Base-by-base conservation (phyloP, 1,140 invertebrate genomes). In the Drosophila nikananu region DNA sequence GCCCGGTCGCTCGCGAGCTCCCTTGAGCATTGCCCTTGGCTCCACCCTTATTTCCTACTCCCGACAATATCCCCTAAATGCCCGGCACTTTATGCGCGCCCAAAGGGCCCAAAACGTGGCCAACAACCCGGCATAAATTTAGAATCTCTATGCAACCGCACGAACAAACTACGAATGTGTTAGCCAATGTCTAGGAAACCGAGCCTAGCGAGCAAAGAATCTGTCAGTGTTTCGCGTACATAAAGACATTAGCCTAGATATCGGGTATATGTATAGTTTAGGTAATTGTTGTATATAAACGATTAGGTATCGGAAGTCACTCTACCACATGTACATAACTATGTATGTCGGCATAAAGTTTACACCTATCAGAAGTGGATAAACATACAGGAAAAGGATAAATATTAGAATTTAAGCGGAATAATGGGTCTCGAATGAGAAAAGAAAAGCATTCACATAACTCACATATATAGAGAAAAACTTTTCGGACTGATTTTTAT, bases 11-110 rank as follows among this genome's bases (percentile, higher is more conserved):
- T 82, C 86, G 15, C 87, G 91, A 49, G 91, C 92, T 19, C 92
- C 92, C 13, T 60, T 91, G 2, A 91, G 90, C 54, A 77, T 93
- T 57, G 92, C 92, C 1, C 42, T 93, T n/a, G 92, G 91, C 5
- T 93, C 92, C 15, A 83, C 92, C 0, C 61, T 93, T 5, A 91
- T 92, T 23, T 55, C 79, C 10, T 92, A 92, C 75, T 82, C 90
- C 44, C 77, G 91, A n/a, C 83, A 91, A 62, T 92, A 92, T 89
- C 91, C 92, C 15, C 48, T 91, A 3, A 92, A 92, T 72, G 51
- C 81, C 30, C 67, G 91, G 0, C 77, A 92, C 19, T 92, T 91
- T 59, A 91, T 91, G 74, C 86, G 91, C 32, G 52, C 81, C 23
- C 62, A 75, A 35, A 48, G 71, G 19, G 82, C 59, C 19, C 70